These are phyloP conservation scores for Psittacula derbiana DNA, from an alignment of 2,797 vertebrate species.

Conservation along the genomic window DNA sequence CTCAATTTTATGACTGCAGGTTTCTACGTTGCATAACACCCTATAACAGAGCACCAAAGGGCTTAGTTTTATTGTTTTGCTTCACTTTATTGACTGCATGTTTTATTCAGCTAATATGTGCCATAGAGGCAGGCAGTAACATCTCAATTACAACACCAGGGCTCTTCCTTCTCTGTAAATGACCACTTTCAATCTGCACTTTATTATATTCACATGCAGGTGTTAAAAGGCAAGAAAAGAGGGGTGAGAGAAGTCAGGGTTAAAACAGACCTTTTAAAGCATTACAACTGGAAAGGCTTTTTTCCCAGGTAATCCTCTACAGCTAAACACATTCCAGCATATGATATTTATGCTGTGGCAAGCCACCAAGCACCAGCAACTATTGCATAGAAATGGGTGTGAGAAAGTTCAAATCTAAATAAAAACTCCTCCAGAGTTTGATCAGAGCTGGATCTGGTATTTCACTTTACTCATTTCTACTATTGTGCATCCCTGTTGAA, in stretches of 20 bases:
- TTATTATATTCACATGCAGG: constrained; percentile 64
- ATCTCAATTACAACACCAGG: constrained; percentile 58
- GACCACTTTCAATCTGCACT: constrained; percentile 8
- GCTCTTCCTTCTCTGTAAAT: constrained; percentile 42
- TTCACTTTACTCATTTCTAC: constrained; percentile 45
- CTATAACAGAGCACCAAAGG: constrained; percentile 71
- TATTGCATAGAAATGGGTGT: constrained; percentile 36
- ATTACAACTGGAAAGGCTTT: neutral
- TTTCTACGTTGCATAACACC: constrained; percentile 72
- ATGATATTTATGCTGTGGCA: neutral
- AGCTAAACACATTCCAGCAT: constrained; percentile 23
- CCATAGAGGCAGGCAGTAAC: constrained; percentile 57
- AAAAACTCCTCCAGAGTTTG: constrained; percentile 6
- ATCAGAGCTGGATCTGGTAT: constrained; percentile 48
- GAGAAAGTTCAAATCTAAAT: constrained; percentile 64
- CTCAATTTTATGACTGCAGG: constrained; percentile 73
- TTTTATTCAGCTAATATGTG: constrained; percentile 74
- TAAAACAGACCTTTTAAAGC: neutral
- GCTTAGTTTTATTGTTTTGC: constrained; percentile 74
- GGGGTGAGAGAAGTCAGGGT: neutral
- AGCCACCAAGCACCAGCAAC: neutral
- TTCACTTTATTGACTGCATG: constrained; percentile 75
- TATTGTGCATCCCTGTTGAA: constrained; percentile 52
- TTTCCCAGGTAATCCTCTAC: constrained; percentile 21
- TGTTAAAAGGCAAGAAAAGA: constrained; percentile 39